phyloP scores from a whole-genome alignment of 2,113 vertebrate species.

The Ceyx margarethae region DNA sequence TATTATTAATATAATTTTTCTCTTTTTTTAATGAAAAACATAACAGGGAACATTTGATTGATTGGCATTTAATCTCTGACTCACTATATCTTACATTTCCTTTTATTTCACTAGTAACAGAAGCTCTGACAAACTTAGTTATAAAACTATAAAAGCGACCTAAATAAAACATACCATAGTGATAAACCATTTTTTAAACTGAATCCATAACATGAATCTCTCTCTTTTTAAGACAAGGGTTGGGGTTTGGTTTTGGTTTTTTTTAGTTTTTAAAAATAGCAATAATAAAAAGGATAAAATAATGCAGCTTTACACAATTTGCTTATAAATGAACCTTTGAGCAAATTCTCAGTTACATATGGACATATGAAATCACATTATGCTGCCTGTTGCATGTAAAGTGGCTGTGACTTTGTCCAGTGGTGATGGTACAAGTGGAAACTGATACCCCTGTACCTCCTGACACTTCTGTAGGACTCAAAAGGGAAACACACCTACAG shows the following conservation, averaged over 20 bases:
- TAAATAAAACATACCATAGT: background rate
- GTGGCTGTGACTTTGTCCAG: background rate
- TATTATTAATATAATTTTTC: background rate
- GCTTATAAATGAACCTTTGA: background rate
- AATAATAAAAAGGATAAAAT: background rate
- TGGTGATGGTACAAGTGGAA: background rate
- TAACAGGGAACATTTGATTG: accelerated
- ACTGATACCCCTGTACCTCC: background rate
- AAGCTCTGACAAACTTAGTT: background rate
- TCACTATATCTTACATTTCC: background rate
- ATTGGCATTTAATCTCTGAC: background rate
- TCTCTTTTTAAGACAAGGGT: background rate
- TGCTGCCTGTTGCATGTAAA: accelerated
- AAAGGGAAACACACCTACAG: background rate
- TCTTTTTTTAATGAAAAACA: background rate
- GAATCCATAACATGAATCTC: background rate
- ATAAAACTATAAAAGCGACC: background rate
- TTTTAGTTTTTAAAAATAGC: background rate
- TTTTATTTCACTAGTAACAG: background rate
- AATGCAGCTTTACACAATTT: background rate
- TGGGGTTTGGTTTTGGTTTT: background rate
- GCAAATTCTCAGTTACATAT: background rate
- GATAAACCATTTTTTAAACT: background rate
- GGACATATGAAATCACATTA: background rate
- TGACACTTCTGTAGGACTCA: background rate